Base-by-base conservation (phyloP, 2,113 vertebrate genomes). In the Atlantisia rogersi region DNA sequence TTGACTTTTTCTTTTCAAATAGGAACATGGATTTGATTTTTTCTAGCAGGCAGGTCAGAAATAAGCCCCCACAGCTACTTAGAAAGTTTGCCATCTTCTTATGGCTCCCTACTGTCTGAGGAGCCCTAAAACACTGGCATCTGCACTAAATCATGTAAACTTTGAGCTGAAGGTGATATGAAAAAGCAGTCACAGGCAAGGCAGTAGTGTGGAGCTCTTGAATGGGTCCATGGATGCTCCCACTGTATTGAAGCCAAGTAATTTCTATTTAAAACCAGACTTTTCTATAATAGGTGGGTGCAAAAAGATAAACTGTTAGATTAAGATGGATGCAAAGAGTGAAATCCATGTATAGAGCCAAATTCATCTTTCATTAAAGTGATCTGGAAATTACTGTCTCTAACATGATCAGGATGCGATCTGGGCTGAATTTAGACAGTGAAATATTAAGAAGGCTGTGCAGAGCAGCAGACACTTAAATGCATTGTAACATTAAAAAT, bases 1-100 rank as follows among this genome's bases (percentile, higher is more conserved):
- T 60, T 44, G 28, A 17, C 3, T 82, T 44, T 15, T 65, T 13
- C 55, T 65, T 81, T 70, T 52, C 1, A 14, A 53, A 73, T 4
- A 8, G 5, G 1, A 0, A 1, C 42, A 12, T 24, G 5, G 10
- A 39, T 40, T 75, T 56, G 8, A 20, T 32, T 78, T 50, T 42
- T 82, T 68, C 32, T 48, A 16, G 22, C 17, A 48, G 13, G 29
- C 0, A 0, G 42, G 6, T 60, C 7, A 73, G 16, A 11, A 25
- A 52, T 21, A 67, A 70, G 46, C 2, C 3, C 9, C 13, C 7
- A 12, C 5, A 75, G 16, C 18, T 79, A n/a, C 31, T 76, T 22
- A 48, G 9, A 3, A 68, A 69, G 8, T 8, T 68, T 79, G 37
- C 9, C 3, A 35, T 35, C 20, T 2, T 75, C 28, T 75, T 69